Percentiles rank a stretch among this genome's conserved stretches.
Evolutionary conservation across 2,888 invertebrate genomes (phyloP).

Genomic region (Cerastoderma edule): DNA sequence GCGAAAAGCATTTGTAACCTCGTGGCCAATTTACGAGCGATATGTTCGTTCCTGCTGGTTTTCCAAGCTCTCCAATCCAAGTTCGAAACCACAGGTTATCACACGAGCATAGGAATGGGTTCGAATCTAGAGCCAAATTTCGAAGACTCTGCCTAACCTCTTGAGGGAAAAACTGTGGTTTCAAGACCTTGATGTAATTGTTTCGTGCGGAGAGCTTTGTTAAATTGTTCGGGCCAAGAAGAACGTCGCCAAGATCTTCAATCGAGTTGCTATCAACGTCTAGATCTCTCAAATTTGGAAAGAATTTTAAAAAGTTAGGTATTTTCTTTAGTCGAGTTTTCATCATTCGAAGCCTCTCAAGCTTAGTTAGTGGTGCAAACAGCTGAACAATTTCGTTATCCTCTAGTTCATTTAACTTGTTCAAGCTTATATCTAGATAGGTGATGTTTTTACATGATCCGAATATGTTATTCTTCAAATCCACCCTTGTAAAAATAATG

Average conservation of each 20-base stretch:
- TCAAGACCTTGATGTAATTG: constrained; percentile 21
- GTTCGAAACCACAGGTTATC: constrained; percentile 31
- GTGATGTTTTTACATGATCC: not conserved
- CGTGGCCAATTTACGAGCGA: not conserved
- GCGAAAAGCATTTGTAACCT: not conserved
- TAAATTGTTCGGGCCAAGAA: not conserved
- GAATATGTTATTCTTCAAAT: not conserved
- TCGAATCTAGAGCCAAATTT: constrained; percentile 12
- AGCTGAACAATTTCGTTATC: constrained; percentile 1
- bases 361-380: constrained; percentile 11
- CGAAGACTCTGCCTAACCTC: constrained; percentile 1
- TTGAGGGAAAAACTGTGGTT: constrained; percentile 3
- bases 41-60: constrained; percentile 1
- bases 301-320: not conserved
- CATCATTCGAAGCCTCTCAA: not conserved
- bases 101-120: constrained; percentile 32
- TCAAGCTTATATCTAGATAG: not conserved
- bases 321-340: not conserved
- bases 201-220: not conserved
- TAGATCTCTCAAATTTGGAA: constrained; percentile 4
- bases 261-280: constrained; percentile 19
- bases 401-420: not conserved
- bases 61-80: constrained; percentile 20
- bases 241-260: not conserved
- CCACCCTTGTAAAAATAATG: not conserved